Evolutionary conservation across 2,888 invertebrate genomes (phyloP), one percentile per base, ranked within the genome.

Genomic region (Altica lythri): DNA sequence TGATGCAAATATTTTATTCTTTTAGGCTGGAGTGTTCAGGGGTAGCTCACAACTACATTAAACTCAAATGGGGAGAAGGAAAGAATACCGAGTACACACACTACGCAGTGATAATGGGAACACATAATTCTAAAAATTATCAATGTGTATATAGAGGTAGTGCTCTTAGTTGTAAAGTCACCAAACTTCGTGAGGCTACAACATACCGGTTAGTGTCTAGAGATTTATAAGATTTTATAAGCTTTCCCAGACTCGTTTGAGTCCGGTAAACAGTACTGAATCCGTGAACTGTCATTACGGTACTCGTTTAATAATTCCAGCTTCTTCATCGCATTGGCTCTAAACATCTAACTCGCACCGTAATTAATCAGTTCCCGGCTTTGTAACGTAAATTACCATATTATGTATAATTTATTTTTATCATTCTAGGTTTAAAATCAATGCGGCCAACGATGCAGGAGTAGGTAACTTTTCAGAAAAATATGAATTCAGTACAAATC

Each of bases 81-180:
- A 82, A 84, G 65, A 86, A 85, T 70, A 74, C 81, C 69, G 90
- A 90, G 69, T 86, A 86, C 71, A 84, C 86, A 46, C 86, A 86
- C 68, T 93, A 89, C 78, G 86, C 86, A 68, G 83, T 94, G 54
- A 91, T 92, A 78, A 91, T 92, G 89, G 87, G 86, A 64, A 87
- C 84, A 67, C 79, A 80, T 8, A 80, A 86, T 53, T 79, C 77
- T 19, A 82, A 83, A 58, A 86, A 87, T 68, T 88, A 83, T 74
- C 86, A 86, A 59, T 80, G 81, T 43, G 86, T 88, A 56, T 94
- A 93, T 77, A 86, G 87, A 50, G 72, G 94, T 53, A 86, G 87
- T 32, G 84, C 84, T 64, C 85, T 86, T 66, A 84, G 84, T 60
- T 90, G 87, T 79, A 92, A 92, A 77, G 88, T 92, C 59, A 89